Conservation (phyloP, 1,140 invertebrate genomes). For the Ooceraea biroi region DNA sequence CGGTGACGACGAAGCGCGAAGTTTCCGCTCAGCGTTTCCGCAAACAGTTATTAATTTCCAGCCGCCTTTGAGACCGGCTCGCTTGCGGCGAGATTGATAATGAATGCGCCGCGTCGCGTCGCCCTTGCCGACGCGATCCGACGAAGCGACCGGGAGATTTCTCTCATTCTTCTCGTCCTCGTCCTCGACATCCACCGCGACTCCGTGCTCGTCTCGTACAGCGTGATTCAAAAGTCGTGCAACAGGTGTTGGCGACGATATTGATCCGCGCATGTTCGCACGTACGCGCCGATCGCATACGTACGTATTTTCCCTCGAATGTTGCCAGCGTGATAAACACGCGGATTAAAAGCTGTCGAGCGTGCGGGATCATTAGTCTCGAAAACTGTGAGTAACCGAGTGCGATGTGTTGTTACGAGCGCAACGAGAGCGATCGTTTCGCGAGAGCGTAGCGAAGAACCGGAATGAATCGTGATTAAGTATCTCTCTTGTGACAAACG, state of each 20-base stretch:
- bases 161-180: slow-evolving; percentile 54
- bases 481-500: too few relatives aligned
- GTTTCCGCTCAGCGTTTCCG: slow-evolving; percentile 68
- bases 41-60: slow-evolving; percentile 77
- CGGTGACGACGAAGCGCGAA: slow-evolving; percentile 33
- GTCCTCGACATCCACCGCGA: slow-evolving; percentile 24
- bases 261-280: slow-evolving; percentile 38
- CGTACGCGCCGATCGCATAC: slow-evolving; percentile 9
- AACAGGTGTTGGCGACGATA: slow-evolving; percentile 53
- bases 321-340: slow-evolving; percentile 29
- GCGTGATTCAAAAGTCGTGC: slow-evolving; percentile 57
- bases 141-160: slow-evolving; percentile 42
- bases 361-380: slow-evolving; percentile 2
- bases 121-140: slow-evolving; percentile 29
- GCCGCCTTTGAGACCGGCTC: slow-evolving; percentile 58
- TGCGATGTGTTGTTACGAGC: background rate
- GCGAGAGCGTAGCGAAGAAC: background rate
- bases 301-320: slow-evolving; percentile 3
- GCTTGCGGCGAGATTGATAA: slow-evolving; percentile 70
- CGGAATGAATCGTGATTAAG: background rate
- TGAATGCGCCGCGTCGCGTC: slow-evolving; percentile 62
- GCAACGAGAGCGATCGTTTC: background rate
- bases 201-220: slow-evolving; percentile 54
- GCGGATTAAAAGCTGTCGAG: slow-evolving; percentile 1
- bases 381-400: background rate